These are phyloP conservation scores for Calypte anna DNA, from an alignment of 2,113 vertebrate genomes.

Conservation along the genomic window DNA sequence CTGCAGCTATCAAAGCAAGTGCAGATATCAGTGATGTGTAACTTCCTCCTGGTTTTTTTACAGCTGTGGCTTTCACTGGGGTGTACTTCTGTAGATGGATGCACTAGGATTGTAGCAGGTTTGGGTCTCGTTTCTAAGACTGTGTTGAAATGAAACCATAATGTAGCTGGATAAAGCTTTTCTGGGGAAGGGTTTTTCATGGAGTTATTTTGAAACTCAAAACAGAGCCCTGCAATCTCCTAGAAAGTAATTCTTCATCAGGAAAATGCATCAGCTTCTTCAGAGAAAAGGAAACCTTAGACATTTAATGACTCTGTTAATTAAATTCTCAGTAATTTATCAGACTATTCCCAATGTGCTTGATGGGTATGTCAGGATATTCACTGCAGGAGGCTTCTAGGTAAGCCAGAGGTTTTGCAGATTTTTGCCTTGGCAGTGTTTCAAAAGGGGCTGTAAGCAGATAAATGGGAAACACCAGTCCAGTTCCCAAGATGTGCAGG, in stretches of 20 bases:
- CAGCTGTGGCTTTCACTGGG: background rate
- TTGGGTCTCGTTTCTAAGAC: background rate
- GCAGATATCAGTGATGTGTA: background rate
- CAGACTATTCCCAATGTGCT: background rate
- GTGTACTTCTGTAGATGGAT: background rate
- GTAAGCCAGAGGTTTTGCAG: background rate
- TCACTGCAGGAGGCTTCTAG: background rate
- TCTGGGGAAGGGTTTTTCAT: background rate
- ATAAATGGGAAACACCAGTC: background rate
- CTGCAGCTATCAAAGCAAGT: background rate
- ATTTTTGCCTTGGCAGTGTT: conserved; percentile 8
- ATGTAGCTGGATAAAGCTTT: background rate
- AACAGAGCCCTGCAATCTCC: background rate
- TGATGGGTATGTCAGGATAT: background rate
- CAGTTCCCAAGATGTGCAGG: background rate
- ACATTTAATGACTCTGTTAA: background rate
- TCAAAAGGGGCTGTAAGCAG: background rate
- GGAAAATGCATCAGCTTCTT: background rate
- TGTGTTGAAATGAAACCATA: background rate
- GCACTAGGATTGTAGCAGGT: background rate
- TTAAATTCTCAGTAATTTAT: background rate
- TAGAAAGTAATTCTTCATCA: background rate
- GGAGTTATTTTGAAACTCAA: background rate
- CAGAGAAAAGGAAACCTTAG: background rate
- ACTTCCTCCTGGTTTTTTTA: background rate